phyloP scores from a whole-genome alignment of 1,140 invertebrate species.

The Dendrolimus punctatus region DNA sequence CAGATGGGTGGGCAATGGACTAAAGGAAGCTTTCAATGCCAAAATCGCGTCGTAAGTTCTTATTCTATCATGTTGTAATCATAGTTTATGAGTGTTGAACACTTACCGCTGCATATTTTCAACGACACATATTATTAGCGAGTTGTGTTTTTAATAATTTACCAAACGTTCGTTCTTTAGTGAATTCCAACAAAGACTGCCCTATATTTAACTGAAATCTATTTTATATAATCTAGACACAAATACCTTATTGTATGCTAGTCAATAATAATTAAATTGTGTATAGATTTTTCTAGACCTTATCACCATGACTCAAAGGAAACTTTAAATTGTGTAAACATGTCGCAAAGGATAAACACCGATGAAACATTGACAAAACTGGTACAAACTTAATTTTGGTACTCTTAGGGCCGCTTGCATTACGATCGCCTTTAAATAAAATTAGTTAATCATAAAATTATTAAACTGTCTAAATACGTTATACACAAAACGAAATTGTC shows the following conservation, averaged over 20 bases:
- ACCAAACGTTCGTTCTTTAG: slow-evolving; percentile 60
- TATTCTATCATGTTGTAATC: slow-evolving; percentile 48
- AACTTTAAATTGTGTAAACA: too few species aligned
- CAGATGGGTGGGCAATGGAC: too few species aligned
- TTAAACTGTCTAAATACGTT: too few species aligned
- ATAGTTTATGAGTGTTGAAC: slow-evolving; percentile 55
- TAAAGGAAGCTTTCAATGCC: too few species aligned
- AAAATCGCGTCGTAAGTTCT: slow-evolving; percentile 24
- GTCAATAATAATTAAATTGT: slow-evolving; percentile 45
- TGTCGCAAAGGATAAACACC: too few species aligned
- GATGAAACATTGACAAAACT: too few species aligned
- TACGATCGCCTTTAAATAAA: too few species aligned
- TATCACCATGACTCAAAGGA: not conserved
- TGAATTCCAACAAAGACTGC: slow-evolving; percentile 68
- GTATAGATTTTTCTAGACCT: slow-evolving; percentile 40
- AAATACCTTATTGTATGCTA: slow-evolving; percentile 52
- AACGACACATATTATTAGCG: slow-evolving; percentile 33
- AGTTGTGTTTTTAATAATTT: slow-evolving; percentile 51
- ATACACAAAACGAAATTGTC: too few species aligned
- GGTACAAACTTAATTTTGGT: too few species aligned
- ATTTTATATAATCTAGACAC: slow-evolving; percentile 69
- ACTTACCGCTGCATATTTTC: slow-evolving; percentile 45
- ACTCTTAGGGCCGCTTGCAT: too few species aligned
- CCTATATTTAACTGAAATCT: slow-evolving; percentile 70
- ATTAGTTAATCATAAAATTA: too few species aligned